Percentiles rank a stretch among this genome's conserved stretches.
These are phyloP conservation scores for Drosophila quadrilineata DNA, from an alignment of 1,140 invertebrate species.

Conservation along the genomic window DNA sequence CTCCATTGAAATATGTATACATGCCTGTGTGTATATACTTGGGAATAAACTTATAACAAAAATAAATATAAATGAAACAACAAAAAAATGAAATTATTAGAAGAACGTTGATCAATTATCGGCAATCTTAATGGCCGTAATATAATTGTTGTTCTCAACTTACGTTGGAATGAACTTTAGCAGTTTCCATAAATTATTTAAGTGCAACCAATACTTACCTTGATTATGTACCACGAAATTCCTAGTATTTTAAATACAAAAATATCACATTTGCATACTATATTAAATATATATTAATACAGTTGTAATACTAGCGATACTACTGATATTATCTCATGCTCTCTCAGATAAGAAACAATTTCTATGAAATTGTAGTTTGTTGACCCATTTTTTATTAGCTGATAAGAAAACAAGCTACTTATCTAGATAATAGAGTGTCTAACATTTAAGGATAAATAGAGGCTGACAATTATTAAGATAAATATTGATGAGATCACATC, in stretches of 20 bases:
- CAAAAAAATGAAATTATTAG: slow-evolving; percentile 27
- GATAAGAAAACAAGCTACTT: no score
- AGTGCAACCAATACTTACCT: not conserved
- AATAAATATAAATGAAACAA: slow-evolving; percentile 27
- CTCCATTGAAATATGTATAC: slow-evolving; percentile 14
- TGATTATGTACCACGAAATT: not conserved
- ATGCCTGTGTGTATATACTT: slow-evolving; percentile 15
- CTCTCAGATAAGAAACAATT: no score
- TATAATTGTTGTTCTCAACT: slow-evolving; percentile 12
- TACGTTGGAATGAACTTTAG: slow-evolving; percentile 15
- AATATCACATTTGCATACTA: no score
- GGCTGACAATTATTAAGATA: no score
- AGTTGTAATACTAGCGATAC: no score
- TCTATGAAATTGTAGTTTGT: no score
- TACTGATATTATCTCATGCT: no score
- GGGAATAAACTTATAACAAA: slow-evolving; percentile 27
- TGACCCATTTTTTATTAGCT: no score
- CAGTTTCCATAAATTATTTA: slow-evolving; percentile 39
- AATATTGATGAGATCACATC: no score
- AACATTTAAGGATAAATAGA: no score
- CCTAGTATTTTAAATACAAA: not conserved
- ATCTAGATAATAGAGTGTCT: no score
- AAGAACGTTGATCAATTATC: slow-evolving; percentile 24
- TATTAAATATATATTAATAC: no score
- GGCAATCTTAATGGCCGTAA: slow-evolving; percentile 54